These are phyloP conservation scores for Caracal caracal DNA, from an alignment of 2,113 vertebrate genomes.

Conservation along the genomic window DNA sequence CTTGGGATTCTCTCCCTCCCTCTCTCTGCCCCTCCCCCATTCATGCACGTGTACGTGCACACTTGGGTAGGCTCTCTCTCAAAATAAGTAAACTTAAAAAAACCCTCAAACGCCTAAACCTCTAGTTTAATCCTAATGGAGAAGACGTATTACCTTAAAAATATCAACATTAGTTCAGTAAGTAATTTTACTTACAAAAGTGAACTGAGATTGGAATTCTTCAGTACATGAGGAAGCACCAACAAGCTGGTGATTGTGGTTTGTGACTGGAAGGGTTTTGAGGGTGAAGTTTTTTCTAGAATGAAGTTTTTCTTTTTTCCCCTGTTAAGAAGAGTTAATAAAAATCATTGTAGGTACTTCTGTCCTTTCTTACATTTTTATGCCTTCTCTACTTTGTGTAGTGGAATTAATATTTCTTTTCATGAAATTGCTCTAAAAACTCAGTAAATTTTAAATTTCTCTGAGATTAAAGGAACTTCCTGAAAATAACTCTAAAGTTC, in stretches of 20 bases:
- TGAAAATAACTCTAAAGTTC: neutral
- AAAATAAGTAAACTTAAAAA: no score
- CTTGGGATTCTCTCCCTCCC: no score
- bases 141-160: slow-evolving; percentile 27
- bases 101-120: neutral
- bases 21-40: no score
- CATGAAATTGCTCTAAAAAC: neutral
- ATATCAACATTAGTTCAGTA: slow-evolving; percentile 9
- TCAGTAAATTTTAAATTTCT: neutral
- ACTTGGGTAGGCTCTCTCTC: no score
- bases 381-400: slow-evolving; percentile 21
- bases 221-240: slow-evolving; percentile 53
- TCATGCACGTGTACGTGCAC: no score
- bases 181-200: slow-evolving; percentile 76
- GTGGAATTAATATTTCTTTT: neutral
- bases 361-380: neutral
- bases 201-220: slow-evolving; percentile 76
- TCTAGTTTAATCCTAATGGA: neutral
- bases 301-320: slow-evolving; percentile 69
- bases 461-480: neutral
- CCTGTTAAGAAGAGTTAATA: slow-evolving; percentile 74
- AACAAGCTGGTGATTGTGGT: slow-evolving; percentile 48
- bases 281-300: slow-evolving; percentile 70
- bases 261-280: slow-evolving; percentile 66
- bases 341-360: slow-evolving; percentile 26